Conservation (phyloP, 1,140 invertebrate genomes). For the Drosophila melanogaster region DNA sequence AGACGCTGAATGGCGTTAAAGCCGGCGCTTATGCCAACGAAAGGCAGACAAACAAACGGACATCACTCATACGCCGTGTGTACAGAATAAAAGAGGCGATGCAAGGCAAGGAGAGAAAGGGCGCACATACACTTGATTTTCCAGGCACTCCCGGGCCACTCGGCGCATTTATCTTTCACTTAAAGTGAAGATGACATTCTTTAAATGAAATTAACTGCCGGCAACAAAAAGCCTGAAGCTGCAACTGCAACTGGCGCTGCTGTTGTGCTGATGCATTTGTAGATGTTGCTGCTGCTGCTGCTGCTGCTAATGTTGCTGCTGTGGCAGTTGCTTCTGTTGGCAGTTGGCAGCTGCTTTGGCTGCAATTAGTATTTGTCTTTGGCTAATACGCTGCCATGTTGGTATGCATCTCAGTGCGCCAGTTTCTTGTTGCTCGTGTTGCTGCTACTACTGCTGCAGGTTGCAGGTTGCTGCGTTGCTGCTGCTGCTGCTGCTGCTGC, state of each 20-base stretch:
- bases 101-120: constrained; percentile 39
- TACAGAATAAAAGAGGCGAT: constrained; percentile 24
- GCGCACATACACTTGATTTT: constrained; percentile 62
- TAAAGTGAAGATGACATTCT: constrained; percentile 85
- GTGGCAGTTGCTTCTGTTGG: constrained; percentile 40
- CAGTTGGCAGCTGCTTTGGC: constrained; percentile 60
- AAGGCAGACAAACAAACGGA: constrained; percentile 39
- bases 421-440: constrained; percentile 48
- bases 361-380: constrained; percentile 84
- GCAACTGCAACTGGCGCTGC: constrained; percentile 19
- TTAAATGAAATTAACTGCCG: constrained; percentile 84
- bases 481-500: constrained; percentile 12
- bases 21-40: constrained; percentile 14
- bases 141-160: constrained; percentile 43
- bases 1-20: constrained; percentile 12
- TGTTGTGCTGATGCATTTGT: constrained; percentile 33
- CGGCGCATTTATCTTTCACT: constrained; percentile 83
- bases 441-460: constrained; percentile 25
- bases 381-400: constrained; percentile 82
- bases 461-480: constrained; percentile 30
- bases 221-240: constrained; percentile 65
- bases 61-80: constrained; percentile 70
- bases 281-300: constrained; percentile 31
- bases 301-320: constrained; percentile 15
- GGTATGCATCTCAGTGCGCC: constrained; percentile 72